Evolutionary conservation across 2,888 invertebrate species (phyloP).

Genomic region (Cantharis flavilabris): DNA sequence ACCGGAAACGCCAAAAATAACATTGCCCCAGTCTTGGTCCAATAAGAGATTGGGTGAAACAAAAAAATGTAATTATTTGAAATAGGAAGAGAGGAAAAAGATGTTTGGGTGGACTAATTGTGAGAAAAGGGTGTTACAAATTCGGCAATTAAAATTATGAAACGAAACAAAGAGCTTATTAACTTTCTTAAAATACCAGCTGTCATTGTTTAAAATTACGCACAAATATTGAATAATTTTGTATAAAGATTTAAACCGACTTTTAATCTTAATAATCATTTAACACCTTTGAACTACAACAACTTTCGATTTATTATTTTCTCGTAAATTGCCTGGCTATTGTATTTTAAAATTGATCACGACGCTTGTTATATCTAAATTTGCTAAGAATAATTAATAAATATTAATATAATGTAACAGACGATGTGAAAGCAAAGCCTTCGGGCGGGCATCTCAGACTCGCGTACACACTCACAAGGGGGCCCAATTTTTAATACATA

Average conservation of each 20-base stretch:
- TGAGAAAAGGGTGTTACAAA: background rate
- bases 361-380: background rate
- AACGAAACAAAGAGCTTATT: background rate
- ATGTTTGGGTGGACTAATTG: background rate
- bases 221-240: background rate
- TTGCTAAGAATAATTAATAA: background rate
- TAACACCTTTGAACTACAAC: background rate
- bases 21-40: no score
- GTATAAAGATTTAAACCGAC: background rate
- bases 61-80: background rate
- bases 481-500: conserved; percentile 1
- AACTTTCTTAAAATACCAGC: background rate
- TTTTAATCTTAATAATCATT: background rate
- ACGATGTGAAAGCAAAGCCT: conserved; percentile 12
- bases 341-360: conserved; percentile 10
- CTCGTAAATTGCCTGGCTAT: conserved; percentile 4
- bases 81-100: background rate
- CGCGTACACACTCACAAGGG: background rate
- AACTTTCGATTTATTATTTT: conserved; percentile 16
- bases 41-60: no score
- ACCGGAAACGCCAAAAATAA: no score
- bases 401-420: background rate
- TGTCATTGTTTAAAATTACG: background rate
- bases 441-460: conserved; percentile 2
- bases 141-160: background rate